phyloP scores from a whole-genome alignment of 2,888 invertebrate species.

The Megastigmus dorsalis region DNA sequence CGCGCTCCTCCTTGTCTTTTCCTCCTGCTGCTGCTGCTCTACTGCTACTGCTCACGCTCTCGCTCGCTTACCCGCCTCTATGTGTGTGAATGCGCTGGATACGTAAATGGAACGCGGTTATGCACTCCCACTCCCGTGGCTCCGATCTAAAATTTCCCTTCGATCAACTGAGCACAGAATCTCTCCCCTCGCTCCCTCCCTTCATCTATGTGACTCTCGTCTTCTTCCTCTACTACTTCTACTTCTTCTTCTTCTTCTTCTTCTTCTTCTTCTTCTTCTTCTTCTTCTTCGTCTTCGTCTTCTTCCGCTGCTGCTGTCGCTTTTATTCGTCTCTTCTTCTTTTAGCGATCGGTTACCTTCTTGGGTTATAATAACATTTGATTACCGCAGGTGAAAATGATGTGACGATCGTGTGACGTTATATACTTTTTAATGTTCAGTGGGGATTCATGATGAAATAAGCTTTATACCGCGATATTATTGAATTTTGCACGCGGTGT shows the following conservation, averaged over 20 bases:
- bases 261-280: background rate
- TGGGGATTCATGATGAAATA: too few species aligned
- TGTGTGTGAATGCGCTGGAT: background rate
- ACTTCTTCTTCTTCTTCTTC: background rate
- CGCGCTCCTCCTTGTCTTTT: background rate
- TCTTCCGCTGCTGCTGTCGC: too few species aligned
- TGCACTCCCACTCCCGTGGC: slow-evolving; percentile 38
- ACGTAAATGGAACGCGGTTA: too few species aligned
- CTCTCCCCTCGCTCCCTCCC: background rate
- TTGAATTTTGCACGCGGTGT: too few species aligned
- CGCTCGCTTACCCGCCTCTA: background rate
- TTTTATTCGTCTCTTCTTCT: too few species aligned
- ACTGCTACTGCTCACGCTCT: background rate
- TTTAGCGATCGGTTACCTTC: too few species aligned
- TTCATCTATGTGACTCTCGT: background rate
- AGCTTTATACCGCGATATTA: too few species aligned
- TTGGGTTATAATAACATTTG: too few species aligned
- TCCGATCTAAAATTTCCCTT: slow-evolving; percentile 36
- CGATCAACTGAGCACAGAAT: background rate
- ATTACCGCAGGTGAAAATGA: too few species aligned
- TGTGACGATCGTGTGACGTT: too few species aligned
- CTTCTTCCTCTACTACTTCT: background rate
- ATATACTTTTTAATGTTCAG: too few species aligned
- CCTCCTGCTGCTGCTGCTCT: background rate
- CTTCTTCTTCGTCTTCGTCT: background rate